Percentiles rank a stretch among this genome's conserved stretches.
These are phyloP conservation scores for Terrapene triunguis DNA, from an alignment of 2,113 vertebrate genomes.

Conservation along the genomic window DNA sequence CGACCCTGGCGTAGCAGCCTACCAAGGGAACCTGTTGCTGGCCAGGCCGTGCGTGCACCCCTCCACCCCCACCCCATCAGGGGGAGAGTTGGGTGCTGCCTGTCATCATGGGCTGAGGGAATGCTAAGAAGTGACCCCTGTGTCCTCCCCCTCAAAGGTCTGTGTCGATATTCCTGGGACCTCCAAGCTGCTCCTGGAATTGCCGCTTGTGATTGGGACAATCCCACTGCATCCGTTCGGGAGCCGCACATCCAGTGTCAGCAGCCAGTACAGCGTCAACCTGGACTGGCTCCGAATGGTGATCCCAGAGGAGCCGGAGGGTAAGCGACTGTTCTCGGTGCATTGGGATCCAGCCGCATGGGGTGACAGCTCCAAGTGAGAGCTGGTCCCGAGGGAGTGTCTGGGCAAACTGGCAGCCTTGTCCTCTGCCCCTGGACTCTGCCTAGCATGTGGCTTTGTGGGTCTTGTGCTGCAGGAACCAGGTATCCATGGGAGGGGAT, in stretches of 20 bases:
- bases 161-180: slow-evolving; percentile 94
- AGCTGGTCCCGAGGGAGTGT: fast-evolving
- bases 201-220: slow-evolving; percentile 95
- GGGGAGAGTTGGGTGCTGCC: neutral
- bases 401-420: neutral
- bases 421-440: neutral
- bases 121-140: fast-evolving
- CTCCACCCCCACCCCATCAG: neutral
- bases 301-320: slow-evolving; percentile 89
- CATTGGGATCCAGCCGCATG: neutral
- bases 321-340: slow-evolving; percentile 76
- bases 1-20: neutral
- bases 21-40: neutral
- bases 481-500: neutral
- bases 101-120: neutral
- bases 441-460: neutral
- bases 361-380: neutral
- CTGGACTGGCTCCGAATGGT: slow-evolving; percentile 89
- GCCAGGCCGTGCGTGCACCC: neutral
- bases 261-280: slow-evolving; percentile 91
- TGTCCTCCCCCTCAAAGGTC: slow-evolving; percentile 79
- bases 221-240: slow-evolving; percentile 92
- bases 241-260: slow-evolving; percentile 91
- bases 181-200: slow-evolving; percentile 93
- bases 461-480: neutral